These are phyloP conservation scores for Lycophotia porphyrea DNA, from an alignment of 2,888 invertebrate species.

Conservation along the genomic window DNA sequence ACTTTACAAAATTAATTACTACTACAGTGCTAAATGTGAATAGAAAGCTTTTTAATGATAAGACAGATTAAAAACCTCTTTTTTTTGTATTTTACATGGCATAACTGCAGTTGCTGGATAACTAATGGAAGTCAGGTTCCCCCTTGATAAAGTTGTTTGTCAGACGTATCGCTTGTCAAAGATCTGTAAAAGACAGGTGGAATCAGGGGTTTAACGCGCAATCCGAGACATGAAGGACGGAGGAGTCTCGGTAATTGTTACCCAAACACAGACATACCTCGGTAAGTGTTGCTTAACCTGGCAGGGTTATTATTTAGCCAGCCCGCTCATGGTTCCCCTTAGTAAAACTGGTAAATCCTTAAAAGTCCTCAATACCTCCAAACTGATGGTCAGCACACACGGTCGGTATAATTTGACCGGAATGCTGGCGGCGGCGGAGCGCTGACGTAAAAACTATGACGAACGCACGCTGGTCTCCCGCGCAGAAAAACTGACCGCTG, in stretches of 20 bases:
- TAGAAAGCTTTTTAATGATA: conserved; percentile 14
- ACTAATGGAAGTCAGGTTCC: neutral
- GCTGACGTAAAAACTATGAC: conserved; percentile 84
- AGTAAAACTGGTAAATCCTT: neutral
- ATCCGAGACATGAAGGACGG: neutral
- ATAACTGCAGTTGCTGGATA: neutral
- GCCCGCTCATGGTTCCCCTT: neutral
- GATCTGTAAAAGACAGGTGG: neutral
- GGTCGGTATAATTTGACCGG: conserved; percentile 83
- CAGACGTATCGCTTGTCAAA: neutral
- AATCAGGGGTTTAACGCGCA: neutral
- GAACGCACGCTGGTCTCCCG: conserved; percentile 62
- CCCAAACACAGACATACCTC: neutral
- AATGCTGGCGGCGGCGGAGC: conserved; percentile 79
- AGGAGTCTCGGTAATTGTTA: neutral
- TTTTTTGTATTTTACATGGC: neutral
- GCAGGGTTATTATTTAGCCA: neutral
- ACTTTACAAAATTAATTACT: conserved; percentile 17
- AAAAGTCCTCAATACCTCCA: neutral
- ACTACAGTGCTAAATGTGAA: neutral
- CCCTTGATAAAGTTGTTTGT: neutral
- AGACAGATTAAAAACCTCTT: neutral
- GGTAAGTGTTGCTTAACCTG: neutral
- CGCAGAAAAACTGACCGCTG: conserved; percentile 65
- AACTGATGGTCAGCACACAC: conserved; percentile 64